Evolutionary conservation across 2,113 vertebrate genomes (phyloP), one percentile per base, ranked within the genome.

Genomic region (Sclerurus mexicanus): DNA sequence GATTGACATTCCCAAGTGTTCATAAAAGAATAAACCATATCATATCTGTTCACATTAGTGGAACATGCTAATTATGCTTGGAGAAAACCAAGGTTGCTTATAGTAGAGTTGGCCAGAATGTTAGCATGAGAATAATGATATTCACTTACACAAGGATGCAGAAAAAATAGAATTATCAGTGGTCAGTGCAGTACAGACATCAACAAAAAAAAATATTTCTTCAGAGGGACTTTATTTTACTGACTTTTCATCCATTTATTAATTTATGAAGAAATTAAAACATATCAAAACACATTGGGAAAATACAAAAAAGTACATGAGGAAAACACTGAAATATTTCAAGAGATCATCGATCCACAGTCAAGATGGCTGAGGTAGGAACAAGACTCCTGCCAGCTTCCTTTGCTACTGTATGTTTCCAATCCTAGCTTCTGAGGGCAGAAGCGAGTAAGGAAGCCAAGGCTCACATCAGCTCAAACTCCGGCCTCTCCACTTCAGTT

Each of bases 321-420:
- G 17, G 9, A 84, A 91, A 84, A 46, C 7, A 35, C 4, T 58
- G 37, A 91, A 87, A 42, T 59, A 71, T 76, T 85, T 84, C 11
- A 81, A 35, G 39, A 37, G 2, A 46, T n/a, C 0, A 0, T 79
- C 85, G 79, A 49, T 33, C 17, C 6, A 14, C 19, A 53, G 20
- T 62, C 24, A 56, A 64, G 23, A 76, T 30, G 8, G 14, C 8
- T 62, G 33, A 62, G 19, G 13, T 17, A 59, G 22, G 12, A 89
- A 7, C 22, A 71, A 8, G 37, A 1, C 1, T 64, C 6, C 28
- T 50, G 24, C 16, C 6, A 42, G 39, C 12, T 59, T 71, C 39
- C 14, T 37, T 90, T 74, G 20, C 27, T 27, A 73, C 39, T 1
- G 2, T 4, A 18, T 7, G 3, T 15, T 93, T 84, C 35, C 64